A percentile compares a stretch with the other conserved stretches of the same genome.
These are phyloP conservation scores for Papilio elwesi DNA, from an alignment of 2,888 invertebrate species.

Conservation along the genomic window DNA sequence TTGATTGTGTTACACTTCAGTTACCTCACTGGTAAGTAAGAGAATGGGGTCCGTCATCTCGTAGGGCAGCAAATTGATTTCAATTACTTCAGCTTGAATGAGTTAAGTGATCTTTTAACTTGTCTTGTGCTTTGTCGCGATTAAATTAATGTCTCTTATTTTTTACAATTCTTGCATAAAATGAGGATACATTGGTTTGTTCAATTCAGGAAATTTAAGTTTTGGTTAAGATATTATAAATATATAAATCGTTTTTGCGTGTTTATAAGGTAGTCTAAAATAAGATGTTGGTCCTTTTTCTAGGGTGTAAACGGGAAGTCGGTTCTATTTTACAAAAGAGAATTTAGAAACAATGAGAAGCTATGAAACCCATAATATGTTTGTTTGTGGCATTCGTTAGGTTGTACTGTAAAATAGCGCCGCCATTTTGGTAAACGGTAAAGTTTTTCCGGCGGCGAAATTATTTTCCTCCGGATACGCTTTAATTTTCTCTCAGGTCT, in stretches of 20 bases:
- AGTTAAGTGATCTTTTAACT: background rate
- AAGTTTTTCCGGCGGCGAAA: constrained; percentile 10
- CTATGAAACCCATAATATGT: no score
- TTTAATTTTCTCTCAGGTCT: constrained; percentile 22
- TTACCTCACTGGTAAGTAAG: background rate
- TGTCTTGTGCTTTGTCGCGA: background rate
- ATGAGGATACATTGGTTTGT: no score
- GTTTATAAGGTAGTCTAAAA: no score
- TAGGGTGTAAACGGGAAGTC: no score
- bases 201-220: no score
- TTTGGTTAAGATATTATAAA: no score
- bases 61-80: background rate
- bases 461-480: constrained; percentile 10
- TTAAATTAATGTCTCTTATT: background rate
- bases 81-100: constrained; percentile 7
- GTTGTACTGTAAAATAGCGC: background rate
- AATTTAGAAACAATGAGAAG: no score
- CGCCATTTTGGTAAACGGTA: constrained; percentile 3
- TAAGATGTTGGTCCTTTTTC: no score
- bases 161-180: background rate
- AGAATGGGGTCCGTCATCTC: background rate
- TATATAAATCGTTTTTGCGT: no score
- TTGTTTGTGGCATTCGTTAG: background rate
- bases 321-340: no score
- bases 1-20: background rate